These are phyloP conservation scores for Tenthredo scrophulariae DNA, from an alignment of 2,888 invertebrate genomes.

Conservation along the genomic window DNA sequence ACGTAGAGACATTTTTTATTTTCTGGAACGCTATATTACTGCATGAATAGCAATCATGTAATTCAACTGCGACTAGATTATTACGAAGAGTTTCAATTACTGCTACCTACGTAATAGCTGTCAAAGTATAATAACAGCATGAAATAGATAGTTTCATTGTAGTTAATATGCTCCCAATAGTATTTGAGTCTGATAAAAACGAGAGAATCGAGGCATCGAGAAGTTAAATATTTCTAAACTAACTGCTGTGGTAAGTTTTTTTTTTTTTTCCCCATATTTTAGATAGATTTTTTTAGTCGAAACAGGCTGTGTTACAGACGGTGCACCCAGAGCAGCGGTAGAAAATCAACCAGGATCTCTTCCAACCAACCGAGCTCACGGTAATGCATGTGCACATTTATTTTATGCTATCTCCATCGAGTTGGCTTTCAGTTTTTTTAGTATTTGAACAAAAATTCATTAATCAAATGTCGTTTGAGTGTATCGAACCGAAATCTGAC, in stretches of 20 bases:
- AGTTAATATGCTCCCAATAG: background rate
- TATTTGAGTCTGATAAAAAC: background rate
- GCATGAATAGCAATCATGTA: conserved; percentile 17
- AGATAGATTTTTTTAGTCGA: conserved; percentile 33
- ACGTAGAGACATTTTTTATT: background rate
- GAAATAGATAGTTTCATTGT: background rate
- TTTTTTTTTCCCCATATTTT: background rate
- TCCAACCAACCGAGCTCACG: conserved; percentile 40
- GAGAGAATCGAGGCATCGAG: conserved; percentile 3
- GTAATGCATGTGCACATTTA: conserved; percentile 44
- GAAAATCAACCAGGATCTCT: conserved; percentile 44
- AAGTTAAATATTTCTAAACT: background rate
- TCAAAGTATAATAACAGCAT: background rate
- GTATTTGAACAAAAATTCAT: background rate
- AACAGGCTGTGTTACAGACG: conserved; percentile 53
- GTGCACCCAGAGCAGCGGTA: conserved; percentile 37
- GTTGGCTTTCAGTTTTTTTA: background rate
- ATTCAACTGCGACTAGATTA: background rate
- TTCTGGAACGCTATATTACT: conserved; percentile 9
- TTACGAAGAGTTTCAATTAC: background rate
- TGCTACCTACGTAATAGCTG: background rate
- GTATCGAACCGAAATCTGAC: background rate
- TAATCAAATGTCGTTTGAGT: background rate
- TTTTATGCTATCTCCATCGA: background rate
- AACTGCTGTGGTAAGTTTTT: conserved; percentile 36